A percentile compares a stretch with the other conserved stretches of the same genome.
phyloP scores from a whole-genome alignment of 2,113 vertebrate genomes.

The Datnioides undecimradiatus region DNA sequence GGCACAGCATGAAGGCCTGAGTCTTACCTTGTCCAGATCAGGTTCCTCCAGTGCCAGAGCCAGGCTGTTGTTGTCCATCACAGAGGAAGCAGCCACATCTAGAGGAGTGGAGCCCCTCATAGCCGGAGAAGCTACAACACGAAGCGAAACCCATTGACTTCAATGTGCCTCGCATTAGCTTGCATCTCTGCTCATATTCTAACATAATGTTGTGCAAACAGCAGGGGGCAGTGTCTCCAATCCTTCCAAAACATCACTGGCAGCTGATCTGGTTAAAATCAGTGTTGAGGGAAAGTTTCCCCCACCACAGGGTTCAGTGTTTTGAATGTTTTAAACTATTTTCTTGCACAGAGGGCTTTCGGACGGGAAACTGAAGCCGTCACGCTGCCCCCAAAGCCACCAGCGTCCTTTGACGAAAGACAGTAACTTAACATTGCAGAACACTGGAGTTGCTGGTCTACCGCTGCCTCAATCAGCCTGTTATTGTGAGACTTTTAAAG shows the following conservation, averaged over 20 bases:
- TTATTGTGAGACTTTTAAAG: too few relatives aligned
- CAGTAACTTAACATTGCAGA: too few relatives aligned
- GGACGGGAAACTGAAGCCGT: too few relatives aligned
- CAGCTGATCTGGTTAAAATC: conserved; percentile 12
- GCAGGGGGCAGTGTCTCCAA: conserved; percentile 75
- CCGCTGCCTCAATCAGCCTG: too few relatives aligned
- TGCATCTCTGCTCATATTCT: background rate
- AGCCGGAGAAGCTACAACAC: conserved; percentile 90
- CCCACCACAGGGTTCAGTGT: background rate
- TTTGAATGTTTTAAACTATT: too few relatives aligned
- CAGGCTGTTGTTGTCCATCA: conserved; percentile 99
- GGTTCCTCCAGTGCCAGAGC: conserved; percentile 95
- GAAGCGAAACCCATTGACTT: conserved; percentile 41
- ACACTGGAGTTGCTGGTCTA: too few relatives aligned
- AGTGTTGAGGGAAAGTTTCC: conserved; percentile 12
- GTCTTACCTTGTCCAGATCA: conserved; percentile 93
- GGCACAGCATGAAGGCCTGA: background rate
- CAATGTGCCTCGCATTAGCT: background rate
- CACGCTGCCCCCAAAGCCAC: too few relatives aligned
- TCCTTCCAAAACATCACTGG: background rate
- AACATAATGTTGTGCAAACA: conserved; percentile 46
- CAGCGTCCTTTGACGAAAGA: too few relatives aligned
- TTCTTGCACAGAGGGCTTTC: too few relatives aligned
- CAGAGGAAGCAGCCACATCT: conserved; percentile 97
- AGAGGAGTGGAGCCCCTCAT: conserved; percentile 98